Conservation (phyloP, 2,888 invertebrate species). For the Tipula confusa region DNA sequence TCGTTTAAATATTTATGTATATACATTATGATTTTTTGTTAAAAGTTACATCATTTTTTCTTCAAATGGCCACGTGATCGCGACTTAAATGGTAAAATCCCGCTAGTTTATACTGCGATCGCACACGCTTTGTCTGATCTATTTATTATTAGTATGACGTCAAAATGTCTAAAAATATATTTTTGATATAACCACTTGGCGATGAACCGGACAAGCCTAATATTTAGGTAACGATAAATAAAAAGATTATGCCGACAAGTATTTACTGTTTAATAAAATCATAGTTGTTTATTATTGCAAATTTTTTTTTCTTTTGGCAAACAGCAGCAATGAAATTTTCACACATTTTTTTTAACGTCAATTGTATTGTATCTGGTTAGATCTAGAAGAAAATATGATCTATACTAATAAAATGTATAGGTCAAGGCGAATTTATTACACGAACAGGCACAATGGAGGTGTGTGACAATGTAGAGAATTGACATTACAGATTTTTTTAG, state of each 20-base stretch:
- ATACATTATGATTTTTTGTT: neutral
- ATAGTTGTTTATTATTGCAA: neutral
- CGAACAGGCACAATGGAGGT: no score
- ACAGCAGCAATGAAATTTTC: neutral
- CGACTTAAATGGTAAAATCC: neutral
- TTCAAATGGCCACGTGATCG: neutral
- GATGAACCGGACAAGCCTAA: neutral
- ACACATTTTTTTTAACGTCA: neutral
- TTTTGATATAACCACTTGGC: neutral
- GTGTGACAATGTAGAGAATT: no score
- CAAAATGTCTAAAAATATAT: neutral
- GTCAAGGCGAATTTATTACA: no score
- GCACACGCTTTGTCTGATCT: neutral
- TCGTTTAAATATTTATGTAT: no score
- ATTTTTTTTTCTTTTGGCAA: conserved; percentile 4
- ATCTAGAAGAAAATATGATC: neutral
- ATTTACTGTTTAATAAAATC: neutral
- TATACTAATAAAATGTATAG: neutral
- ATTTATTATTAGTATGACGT: neutral
- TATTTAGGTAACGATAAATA: neutral
- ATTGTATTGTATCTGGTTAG: neutral
- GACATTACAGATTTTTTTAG: no score
- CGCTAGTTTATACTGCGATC: neutral
- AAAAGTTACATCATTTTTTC: neutral
- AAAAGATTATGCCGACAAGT: neutral